Percentiles rank a stretch among this genome's conserved stretches.
phyloP scores from a whole-genome alignment of 2,797 vertebrate species.

The Vireo griseus region DNA sequence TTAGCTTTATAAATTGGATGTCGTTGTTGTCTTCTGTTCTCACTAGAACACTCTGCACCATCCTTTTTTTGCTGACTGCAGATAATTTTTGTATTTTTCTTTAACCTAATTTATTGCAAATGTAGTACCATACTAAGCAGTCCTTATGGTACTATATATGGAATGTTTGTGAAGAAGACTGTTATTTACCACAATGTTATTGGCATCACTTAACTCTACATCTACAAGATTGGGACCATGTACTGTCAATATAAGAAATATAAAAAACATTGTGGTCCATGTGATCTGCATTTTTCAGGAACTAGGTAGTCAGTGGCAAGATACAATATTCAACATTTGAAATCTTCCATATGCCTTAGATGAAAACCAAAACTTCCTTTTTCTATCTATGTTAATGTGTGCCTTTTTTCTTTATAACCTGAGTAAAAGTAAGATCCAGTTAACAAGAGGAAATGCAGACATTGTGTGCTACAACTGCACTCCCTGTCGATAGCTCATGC shows the following conservation, averaged over 20 bases:
- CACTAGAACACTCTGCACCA: not conserved
- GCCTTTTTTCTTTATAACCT: not conserved
- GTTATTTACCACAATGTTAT: not conserved
- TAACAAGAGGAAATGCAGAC: not conserved
- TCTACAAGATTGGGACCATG: fast-evolving
- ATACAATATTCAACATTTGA: not conserved
- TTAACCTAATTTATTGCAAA: not conserved
- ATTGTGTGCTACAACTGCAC: not conserved
- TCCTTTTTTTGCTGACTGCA: not conserved
- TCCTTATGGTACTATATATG: not conserved
- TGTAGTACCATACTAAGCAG: not conserved
- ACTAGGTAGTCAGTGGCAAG: not conserved
- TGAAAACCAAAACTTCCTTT: not conserved
- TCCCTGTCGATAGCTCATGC: not conserved
- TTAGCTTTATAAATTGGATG: not conserved
- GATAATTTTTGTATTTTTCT: not conserved
- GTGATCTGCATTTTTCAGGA: not conserved
- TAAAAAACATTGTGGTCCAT: fast-evolving
- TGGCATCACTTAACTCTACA: not conserved
- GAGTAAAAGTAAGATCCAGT: not conserved
- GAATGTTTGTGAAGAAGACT: not conserved
- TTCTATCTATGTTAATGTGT: not conserved
- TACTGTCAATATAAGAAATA: not conserved
- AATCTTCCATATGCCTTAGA: not conserved
- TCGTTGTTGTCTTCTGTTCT: not conserved